Conservation (phyloP, 2,113 vertebrate genomes). For the Dunckerocampus dactyliophorus region DNA sequence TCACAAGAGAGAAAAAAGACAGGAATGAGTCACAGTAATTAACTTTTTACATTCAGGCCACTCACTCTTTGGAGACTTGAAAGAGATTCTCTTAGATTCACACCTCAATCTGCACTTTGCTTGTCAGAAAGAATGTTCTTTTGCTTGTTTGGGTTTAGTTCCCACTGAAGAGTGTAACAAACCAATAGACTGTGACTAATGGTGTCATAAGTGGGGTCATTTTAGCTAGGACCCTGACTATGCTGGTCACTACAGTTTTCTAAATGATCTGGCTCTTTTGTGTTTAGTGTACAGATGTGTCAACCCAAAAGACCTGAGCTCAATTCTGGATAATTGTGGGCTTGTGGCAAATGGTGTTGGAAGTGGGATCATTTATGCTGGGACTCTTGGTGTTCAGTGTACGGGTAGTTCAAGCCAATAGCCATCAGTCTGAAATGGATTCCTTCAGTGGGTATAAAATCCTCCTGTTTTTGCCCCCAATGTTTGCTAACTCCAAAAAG, state of each 20-base stretch:
- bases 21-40: constrained; percentile 66
- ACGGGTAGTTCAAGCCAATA: no score
- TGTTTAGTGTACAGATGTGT: no score
- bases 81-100: constrained; percentile 46
- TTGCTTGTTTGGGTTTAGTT: constrained; percentile 8
- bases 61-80: constrained; percentile 50
- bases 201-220: no score
- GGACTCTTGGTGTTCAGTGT: no score
- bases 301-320: not conserved
- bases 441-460: constrained; percentile 23
- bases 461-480: constrained; percentile 43
- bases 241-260: no score
- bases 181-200: no score
- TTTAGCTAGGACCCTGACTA: no score
- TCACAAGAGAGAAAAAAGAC: constrained; percentile 30
- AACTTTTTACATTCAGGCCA: constrained; percentile 68
- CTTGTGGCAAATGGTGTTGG: not conserved
- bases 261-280: no score
- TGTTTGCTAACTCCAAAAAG: constrained; percentile 56
- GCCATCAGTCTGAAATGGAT: constrained; percentile 15
- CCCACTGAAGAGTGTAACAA: not conserved
- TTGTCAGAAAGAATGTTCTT: constrained; percentile 18
- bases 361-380: not conserved
- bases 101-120: constrained; percentile 17
- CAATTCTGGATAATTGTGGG: not conserved